phyloP scores from a whole-genome alignment of 92 coral and sea anemone genomes.

The Palythoa caribaeorum region DNA sequence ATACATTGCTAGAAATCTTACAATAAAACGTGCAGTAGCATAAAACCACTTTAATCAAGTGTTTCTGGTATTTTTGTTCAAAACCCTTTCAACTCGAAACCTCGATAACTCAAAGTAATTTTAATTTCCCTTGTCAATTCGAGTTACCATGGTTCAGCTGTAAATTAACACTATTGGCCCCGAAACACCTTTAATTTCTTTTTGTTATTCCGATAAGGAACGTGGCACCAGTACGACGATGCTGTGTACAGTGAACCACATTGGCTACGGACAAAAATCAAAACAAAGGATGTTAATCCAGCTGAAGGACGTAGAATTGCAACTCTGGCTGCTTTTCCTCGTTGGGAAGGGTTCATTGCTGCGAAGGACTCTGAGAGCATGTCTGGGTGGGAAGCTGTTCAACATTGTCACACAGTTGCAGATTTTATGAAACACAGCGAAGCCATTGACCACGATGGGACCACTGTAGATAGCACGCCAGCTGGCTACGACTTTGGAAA shows the following conservation, averaged over 20 bases:
- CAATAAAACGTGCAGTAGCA: no score
- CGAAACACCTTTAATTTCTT: not conserved
- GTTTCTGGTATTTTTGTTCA: no score
- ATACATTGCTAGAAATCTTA: no score
- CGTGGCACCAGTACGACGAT: constrained; percentile 17
- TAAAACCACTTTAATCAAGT: no score
- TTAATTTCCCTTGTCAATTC: no score
- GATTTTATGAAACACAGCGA: not conserved
- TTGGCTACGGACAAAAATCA: not conserved
- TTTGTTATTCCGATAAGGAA: not conserved
- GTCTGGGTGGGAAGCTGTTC: constrained; percentile 22
- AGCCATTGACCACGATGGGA: constrained; percentile 18
- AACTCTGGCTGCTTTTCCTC: constrained; percentile 16
- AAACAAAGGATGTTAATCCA: not conserved
- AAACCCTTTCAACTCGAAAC: no score
- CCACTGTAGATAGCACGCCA: not conserved
- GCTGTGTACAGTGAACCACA: constrained; percentile 4
- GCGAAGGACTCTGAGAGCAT: not conserved
- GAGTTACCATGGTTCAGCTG: no score
- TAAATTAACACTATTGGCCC: no score
- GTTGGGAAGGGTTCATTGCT: not conserved
- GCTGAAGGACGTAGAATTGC: constrained; percentile 29
- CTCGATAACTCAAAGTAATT: no score
- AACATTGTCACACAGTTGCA: not conserved
- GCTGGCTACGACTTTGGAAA: constrained; percentile 2